These are phyloP conservation scores for Rhynchophorus ferrugineus DNA, from an alignment of 1,140 invertebrate genomes.

Conservation along the genomic window DNA sequence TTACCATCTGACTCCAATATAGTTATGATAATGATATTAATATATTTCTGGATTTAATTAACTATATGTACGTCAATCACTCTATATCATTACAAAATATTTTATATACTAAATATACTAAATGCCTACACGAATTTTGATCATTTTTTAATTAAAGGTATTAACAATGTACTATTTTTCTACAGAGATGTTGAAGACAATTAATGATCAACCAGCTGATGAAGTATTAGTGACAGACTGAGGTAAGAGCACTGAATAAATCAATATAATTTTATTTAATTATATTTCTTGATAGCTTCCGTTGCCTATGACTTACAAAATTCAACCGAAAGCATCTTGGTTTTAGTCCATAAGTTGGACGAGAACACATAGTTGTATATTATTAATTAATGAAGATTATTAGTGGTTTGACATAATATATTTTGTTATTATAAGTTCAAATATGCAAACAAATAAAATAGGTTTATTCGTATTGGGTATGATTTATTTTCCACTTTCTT, in stretches of 20 bases:
- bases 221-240: slow-evolving; percentile 15
- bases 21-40: no score
- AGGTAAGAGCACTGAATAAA: slow-evolving; percentile 7
- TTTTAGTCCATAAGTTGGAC: slow-evolving; percentile 8
- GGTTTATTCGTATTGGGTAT: no score
- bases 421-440: not conserved
- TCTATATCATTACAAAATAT: no score
- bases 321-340: slow-evolving; percentile 10
- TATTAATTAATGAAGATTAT: not conserved
- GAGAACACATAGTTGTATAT: not conserved
- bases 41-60: no score
- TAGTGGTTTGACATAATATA: not conserved
- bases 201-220: slow-evolving; percentile 17
- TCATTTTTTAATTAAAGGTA: no score
- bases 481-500: no score
- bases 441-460: not conserved
- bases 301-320: slow-evolving; percentile 13
- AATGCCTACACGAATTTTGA: no score
- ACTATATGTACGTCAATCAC: no score
- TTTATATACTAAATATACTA: no score
- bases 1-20: no score
- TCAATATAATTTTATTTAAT: not conserved
- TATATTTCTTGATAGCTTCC: slow-evolving; percentile 11
- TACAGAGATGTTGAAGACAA: slow-evolving; percentile 12
- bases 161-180: not conserved